These are phyloP conservation scores for Torymus aiolomorphi DNA, from an alignment of 2,888 invertebrate genomes.

Conservation along the genomic window DNA sequence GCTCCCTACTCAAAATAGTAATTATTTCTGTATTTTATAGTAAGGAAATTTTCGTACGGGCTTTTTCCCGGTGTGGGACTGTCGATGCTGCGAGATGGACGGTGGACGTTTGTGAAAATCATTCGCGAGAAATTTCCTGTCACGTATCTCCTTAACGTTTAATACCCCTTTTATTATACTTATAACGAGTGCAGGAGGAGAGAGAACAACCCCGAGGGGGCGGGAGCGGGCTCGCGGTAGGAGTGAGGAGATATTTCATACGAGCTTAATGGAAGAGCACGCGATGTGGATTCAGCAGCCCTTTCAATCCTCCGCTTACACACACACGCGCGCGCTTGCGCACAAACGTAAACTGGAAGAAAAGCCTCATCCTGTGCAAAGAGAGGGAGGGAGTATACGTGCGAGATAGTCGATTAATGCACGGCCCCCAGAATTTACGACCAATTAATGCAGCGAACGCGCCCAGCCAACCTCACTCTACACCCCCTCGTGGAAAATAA, in stretches of 20 bases:
- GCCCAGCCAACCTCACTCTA: background rate
- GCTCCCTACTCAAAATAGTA: too few species aligned
- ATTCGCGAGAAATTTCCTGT: slow-evolving; percentile 44
- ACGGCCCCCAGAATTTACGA: slow-evolving; percentile 67
- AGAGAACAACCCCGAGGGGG: background rate
- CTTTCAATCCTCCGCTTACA: too few species aligned
- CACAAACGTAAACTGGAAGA: background rate
- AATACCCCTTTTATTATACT: slow-evolving; percentile 46
- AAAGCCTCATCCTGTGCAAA: background rate
- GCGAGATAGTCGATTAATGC: slow-evolving; percentile 70
- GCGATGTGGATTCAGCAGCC: slow-evolving; percentile 39
- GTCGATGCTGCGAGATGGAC: too few species aligned
- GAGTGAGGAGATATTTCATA: slow-evolving; percentile 23
- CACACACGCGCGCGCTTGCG: too few species aligned
- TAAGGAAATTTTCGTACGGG: too few species aligned
- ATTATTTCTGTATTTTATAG: too few species aligned
- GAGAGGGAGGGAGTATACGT: slow-evolving; percentile 47
- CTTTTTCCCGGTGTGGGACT: too few species aligned
- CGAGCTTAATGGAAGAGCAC: slow-evolving; percentile 41
- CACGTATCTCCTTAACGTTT: slow-evolving; percentile 42
- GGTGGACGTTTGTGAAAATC: slow-evolving; percentile 9
- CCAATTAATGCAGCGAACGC: slow-evolving; percentile 68
- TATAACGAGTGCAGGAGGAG: slow-evolving; percentile 7
- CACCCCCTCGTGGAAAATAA: slow-evolving; percentile 57
- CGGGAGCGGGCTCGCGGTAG: too few species aligned